A percentile compares a stretch with the other conserved stretches of the same genome.
phyloP scores from a whole-genome alignment of 1,140 invertebrate species.

The Drosophila leontia region DNA sequence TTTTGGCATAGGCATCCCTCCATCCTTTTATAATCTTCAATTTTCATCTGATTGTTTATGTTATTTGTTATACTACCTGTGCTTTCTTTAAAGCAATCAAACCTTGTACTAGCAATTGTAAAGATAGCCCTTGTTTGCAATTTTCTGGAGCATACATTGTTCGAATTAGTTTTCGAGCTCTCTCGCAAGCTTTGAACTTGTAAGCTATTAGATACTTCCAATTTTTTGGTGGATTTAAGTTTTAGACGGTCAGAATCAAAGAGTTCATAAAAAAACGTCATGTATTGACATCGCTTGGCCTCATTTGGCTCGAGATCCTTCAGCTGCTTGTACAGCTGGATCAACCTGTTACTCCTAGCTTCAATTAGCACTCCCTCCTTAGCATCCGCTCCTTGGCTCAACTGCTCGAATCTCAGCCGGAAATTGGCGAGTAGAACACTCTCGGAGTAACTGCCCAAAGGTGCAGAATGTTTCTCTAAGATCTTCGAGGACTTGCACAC shows the following conservation, averaged over 20 bases:
- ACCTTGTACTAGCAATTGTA: not conserved
- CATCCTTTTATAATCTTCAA: not conserved
- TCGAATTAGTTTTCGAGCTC: no score
- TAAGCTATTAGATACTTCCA: not conserved
- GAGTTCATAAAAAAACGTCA: constrained; percentile 36
- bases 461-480: not conserved
- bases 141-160: not conserved
- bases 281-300: not conserved
- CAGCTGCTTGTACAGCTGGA: constrained; percentile 39
- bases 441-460: not conserved
- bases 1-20: not conserved
- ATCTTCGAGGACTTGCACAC: not conserved
- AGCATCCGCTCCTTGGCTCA: not conserved
- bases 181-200: not conserved
- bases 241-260: constrained; percentile 1
- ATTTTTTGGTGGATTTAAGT: not conserved
- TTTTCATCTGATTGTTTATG: not conserved
- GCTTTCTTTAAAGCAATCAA: not conserved
- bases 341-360: constrained; percentile 20
- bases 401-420: constrained; percentile 5
- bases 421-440: constrained; percentile 19
- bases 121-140: not conserved
- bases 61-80: not conserved
- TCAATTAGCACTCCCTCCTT: not conserved
- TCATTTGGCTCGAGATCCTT: constrained; percentile 10